phyloP scores from a whole-genome alignment of 2,797 vertebrate species.

The Sandelia bainsii region DNA sequence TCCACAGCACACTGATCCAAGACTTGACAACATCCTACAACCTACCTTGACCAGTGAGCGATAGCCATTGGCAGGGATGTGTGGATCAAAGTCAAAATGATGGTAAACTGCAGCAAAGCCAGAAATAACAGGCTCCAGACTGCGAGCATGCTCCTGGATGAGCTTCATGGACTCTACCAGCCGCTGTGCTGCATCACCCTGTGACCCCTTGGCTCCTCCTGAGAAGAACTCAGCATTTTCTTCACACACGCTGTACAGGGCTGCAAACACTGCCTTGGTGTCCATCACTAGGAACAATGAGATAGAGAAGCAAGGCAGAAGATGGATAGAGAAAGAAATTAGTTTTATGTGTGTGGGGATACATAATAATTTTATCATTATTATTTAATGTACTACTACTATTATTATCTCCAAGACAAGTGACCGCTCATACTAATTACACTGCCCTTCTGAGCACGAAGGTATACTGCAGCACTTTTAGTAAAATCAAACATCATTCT shows the following conservation, averaged over 20 bases:
- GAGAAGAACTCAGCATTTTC: constrained; percentile 91
- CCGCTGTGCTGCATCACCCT: constrained; percentile 82
- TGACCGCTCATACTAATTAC: background rate
- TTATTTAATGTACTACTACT: background rate
- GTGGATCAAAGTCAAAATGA: constrained; percentile 92
- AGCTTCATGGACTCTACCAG: constrained; percentile 84
- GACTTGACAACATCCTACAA: constrained; percentile 32
- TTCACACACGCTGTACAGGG: constrained; percentile 87
- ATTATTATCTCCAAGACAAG: background rate
- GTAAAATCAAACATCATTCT: background rate
- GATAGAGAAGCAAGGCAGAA: constrained; percentile 4
- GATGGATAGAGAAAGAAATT: constrained; percentile 1
- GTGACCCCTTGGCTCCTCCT: constrained; percentile 79
- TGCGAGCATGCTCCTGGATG: constrained; percentile 87
- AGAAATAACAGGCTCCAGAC: constrained; percentile 86
- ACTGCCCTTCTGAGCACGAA: background rate
- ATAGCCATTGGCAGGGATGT: constrained; percentile 92
- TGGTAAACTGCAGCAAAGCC: constrained; percentile 87
- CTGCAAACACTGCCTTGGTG: constrained; percentile 87
- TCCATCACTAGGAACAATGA: constrained; percentile 86
- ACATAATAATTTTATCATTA: background rate
- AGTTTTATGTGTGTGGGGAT: background rate
- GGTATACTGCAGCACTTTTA: background rate
- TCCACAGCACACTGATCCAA: constrained; percentile 20
- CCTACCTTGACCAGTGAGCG: constrained; percentile 91